These are phyloP conservation scores for Stomatorhinus ivindoensis DNA, from an alignment of 2,113 vertebrate species.

Conservation along the genomic window DNA sequence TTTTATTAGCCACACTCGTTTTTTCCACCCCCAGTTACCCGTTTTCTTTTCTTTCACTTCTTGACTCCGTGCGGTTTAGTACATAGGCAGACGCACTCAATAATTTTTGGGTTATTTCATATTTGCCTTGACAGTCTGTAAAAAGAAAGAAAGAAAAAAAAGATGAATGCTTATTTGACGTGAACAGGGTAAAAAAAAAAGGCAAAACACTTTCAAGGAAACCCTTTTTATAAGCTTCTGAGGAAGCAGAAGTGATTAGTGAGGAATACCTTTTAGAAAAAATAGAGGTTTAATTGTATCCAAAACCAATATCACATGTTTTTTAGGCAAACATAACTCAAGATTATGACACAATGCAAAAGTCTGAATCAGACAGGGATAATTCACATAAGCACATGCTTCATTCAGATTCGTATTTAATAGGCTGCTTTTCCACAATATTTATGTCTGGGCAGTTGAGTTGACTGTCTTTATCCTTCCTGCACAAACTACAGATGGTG, in stretches of 20 bases:
- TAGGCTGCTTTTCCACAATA: not conserved
- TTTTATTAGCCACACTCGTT: slow-evolving; percentile 35
- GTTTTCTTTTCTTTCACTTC: slow-evolving; percentile 27
- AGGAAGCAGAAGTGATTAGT: not conserved
- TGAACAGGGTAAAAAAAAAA: not conserved
- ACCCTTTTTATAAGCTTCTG: not conserved
- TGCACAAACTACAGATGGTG: not conserved
- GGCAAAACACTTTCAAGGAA: not conserved
- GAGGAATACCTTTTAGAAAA: not conserved
- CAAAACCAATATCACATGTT: not conserved
- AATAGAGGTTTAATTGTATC: not conserved
- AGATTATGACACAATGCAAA: not conserved
- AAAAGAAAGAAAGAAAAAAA: not conserved
- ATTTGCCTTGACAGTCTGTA: slow-evolving; percentile 7
- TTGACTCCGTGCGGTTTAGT: slow-evolving; percentile 28
- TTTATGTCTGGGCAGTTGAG: not conserved
- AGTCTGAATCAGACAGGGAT: not conserved
- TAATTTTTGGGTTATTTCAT: not conserved
- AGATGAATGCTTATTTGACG: not conserved
- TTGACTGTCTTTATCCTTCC: not conserved
- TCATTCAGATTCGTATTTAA: not conserved
- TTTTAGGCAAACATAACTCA: not conserved
- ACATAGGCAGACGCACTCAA: slow-evolving; percentile 15
- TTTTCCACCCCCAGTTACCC: not conserved
- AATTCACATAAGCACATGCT: not conserved